Percentiles rank a stretch among this genome's conserved stretches.
Evolutionary conservation across 2,888 invertebrate species (phyloP).

Genomic region (Byasa hedistus): DNA sequence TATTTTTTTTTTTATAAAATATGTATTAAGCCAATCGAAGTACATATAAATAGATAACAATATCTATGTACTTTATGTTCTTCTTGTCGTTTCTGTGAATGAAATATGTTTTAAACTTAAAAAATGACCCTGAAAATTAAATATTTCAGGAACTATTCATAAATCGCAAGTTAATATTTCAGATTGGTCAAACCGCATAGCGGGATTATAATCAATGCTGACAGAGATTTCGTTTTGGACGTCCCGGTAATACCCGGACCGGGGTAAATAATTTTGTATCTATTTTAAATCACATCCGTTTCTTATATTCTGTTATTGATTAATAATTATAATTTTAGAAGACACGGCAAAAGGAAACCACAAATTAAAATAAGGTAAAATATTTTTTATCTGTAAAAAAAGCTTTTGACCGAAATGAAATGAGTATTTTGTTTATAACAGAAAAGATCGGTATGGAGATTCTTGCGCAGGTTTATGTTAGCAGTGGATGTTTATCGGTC

Average conservation of each 20-base stretch:
- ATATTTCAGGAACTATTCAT: slow-evolving; percentile 8
- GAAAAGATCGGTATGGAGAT: no score
- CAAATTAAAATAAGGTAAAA: slow-evolving; percentile 57
- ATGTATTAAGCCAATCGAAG: neutral
- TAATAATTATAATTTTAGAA: neutral
- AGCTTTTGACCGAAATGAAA: neutral
- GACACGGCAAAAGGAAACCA: slow-evolving; percentile 32
- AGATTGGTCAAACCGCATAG: slow-evolving; percentile 68
- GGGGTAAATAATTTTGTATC: slow-evolving; percentile 34
- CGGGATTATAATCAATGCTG: slow-evolving; percentile 63
- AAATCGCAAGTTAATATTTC: slow-evolving; percentile 37
- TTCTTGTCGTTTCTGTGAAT: neutral
- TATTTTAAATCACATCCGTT: neutral
- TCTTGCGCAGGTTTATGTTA: no score
- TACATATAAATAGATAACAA: neutral
- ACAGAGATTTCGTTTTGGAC: slow-evolving; percentile 57
- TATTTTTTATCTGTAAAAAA: neutral
- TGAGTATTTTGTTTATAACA: neutral
- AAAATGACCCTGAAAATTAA: neutral
- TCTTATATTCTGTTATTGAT: neutral
- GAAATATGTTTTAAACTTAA: neutral
- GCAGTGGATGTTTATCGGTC: no score
- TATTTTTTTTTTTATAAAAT: neutral
- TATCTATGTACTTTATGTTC: no score
- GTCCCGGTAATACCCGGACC: slow-evolving; percentile 55